Evolutionary conservation across 2,113 vertebrate species (phyloP), one percentile per base, ranked within the genome.

Genomic region (Entosphenus tridentatus): DNA sequence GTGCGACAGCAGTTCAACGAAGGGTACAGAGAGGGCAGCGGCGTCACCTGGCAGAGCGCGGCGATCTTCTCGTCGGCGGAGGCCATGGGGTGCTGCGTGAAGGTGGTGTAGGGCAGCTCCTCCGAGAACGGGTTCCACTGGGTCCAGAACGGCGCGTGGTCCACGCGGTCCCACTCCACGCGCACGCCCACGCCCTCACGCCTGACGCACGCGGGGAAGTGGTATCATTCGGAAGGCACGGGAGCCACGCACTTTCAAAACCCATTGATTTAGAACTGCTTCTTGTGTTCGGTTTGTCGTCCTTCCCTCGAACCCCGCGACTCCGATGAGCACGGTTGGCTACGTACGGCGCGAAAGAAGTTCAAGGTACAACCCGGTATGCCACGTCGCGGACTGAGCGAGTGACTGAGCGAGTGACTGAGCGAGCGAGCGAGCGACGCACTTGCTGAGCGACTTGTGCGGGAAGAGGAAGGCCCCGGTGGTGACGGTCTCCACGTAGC

Each of bases 101-200:
- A 92, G 56, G 92, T 96, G 75, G 81, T 68, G 0, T 92, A 97
- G 2, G 92, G 92, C 80, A 95, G 79, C 3, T 82, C 89, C 18
- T 83, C 87, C 72, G 89, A 89, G 91, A 91, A 97, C 0, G 92
- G 92, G 76, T 97, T 96, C 91, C 92, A 96, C 55, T 88, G 82
- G 74, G 85, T 87, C 1, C 95, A 55, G 77, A 97, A 96, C 1
- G 92, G 90, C 10, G 87, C 80, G 0, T 82, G 83, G 3, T 83
- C 84, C 11, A 82, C 83, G 77, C 86, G 92, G 80, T 96, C 91
- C 92, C 92, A 97, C 73, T 96, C 89, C 3, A 97, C 77, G 1
- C 91, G 83, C 10, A 97, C 75, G 0, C 92, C 91, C 0, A 73
- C 73, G 0, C 92, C 91, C 72, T 91, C 89, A 75, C 92, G 80